Evolutionary conservation across 1,140 invertebrate genomes (phyloP).

Genomic region (Bombus superbus): DNA sequence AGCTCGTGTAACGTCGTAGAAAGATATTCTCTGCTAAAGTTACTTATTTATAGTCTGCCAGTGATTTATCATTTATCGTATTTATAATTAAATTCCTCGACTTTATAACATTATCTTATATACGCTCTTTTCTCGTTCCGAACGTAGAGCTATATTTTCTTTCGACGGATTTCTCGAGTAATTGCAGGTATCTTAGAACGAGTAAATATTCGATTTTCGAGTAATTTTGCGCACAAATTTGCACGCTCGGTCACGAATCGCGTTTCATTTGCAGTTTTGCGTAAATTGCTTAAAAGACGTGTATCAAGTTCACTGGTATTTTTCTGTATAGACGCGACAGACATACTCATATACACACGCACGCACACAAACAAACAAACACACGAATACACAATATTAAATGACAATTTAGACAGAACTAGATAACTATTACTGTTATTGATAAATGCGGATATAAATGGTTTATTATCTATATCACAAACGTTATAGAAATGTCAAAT

Average conservation of each 20-base stretch:
- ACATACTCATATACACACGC: neutral
- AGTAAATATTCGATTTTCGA: neutral
- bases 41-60: too few relatives aligned
- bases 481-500: neutral
- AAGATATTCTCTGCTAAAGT: constrained; percentile 35
- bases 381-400: neutral
- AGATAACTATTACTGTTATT: constrained; percentile 50
- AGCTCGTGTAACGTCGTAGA: constrained; percentile 13
- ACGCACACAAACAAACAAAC: neutral
- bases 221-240: neutral
- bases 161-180: too few relatives aligned
- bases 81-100: too few relatives aligned
- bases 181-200: too few relatives aligned
- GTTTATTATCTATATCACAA: neutral
- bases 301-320: neutral
- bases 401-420: neutral
- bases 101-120: too few relatives aligned
- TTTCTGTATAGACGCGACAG: neutral
- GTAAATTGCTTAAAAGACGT: neutral
- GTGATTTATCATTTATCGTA: too few relatives aligned
- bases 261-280: neutral
- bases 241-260: neutral
- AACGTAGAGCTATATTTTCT: too few relatives aligned
- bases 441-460: constrained; percentile 14
- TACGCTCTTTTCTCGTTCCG: too few relatives aligned